Conservation (phyloP, 2,888 invertebrate species). For the Leptinotarsa juncta region DNA sequence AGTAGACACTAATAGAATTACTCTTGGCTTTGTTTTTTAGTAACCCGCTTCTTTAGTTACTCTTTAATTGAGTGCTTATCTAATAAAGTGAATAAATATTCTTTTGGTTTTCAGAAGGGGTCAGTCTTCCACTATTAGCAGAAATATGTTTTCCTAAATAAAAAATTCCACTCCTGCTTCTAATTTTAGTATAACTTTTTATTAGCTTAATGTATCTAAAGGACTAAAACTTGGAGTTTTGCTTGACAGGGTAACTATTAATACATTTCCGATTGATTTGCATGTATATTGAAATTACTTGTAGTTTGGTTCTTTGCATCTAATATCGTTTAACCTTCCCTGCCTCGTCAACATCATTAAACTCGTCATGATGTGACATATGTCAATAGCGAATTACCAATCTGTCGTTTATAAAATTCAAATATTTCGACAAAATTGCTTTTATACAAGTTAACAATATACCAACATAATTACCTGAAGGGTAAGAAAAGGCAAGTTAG, state of each 20-base stretch:
- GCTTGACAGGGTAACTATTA: conserved; percentile 34
- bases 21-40: background rate
- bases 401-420: too few relatives aligned
- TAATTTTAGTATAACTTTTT: conserved; percentile 21
- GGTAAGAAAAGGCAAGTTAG: too few relatives aligned
- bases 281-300: background rate
- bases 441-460: too few relatives aligned
- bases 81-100: conserved; percentile 17
- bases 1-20: background rate
- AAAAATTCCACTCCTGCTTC: conserved; percentile 22
- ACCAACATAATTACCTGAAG: too few relatives aligned
- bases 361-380: too few relatives aligned
- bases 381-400: too few relatives aligned
- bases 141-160: conserved; percentile 56
- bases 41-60: background rate
- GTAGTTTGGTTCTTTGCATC: conserved; percentile 2
- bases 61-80: conserved; percentile 22
- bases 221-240: conserved; percentile 27
- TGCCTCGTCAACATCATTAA: too few relatives aligned
- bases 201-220: conserved; percentile 28
- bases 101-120: conserved; percentile 60
- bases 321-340: background rate
- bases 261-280: conserved; percentile 21
- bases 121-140: conserved; percentile 52
- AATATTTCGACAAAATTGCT: too few relatives aligned